Percentiles rank a stretch among this genome's conserved stretches.
Conservation (phyloP, 2,888 invertebrate genomes). For the Mimachlamys varia region DNA sequence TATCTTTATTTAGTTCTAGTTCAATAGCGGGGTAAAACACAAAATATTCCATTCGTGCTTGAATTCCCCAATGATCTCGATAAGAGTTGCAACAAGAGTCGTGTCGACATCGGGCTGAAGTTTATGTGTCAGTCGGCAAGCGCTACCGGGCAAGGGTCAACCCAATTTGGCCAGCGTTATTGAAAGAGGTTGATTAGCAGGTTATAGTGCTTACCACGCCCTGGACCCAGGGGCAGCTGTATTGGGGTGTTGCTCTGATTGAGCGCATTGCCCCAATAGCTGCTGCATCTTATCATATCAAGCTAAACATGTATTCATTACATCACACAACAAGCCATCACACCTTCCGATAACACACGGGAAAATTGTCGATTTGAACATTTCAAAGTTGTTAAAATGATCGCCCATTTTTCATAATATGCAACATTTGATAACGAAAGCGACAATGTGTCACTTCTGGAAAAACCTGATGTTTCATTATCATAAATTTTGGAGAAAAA, state of each 20-base stretch:
- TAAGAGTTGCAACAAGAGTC: conserved; percentile 12
- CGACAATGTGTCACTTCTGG: neutral
- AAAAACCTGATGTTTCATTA: neutral
- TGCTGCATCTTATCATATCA: neutral
- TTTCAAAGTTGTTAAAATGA: neutral
- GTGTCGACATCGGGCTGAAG: conserved; percentile 12
- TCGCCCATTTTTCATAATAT: neutral
- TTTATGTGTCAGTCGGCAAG: conserved; percentile 2
- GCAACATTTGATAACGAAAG: neutral
- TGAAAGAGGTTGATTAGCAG: conserved; percentile 7
- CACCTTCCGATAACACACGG: neutral
- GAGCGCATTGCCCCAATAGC: neutral
- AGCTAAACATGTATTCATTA: neutral
- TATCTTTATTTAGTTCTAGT: conserved; percentile 36
- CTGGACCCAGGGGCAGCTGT: conserved; percentile 15
- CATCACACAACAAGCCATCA: conserved; percentile 15
- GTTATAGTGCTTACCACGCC: neutral
- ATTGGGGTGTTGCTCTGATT: neutral
- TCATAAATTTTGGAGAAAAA: neutral
- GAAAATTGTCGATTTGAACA: conserved; percentile 15
- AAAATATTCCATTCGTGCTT: conserved; percentile 31
- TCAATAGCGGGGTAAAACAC: conserved; percentile 25
- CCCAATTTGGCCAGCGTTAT: conserved; percentile 24
- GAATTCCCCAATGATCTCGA: conserved; percentile 19
- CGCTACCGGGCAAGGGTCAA: neutral